Percentiles rank a stretch among this genome's conserved stretches.
phyloP scores from a whole-genome alignment of 2,888 invertebrate species.

The Girardia tigrina region DNA sequence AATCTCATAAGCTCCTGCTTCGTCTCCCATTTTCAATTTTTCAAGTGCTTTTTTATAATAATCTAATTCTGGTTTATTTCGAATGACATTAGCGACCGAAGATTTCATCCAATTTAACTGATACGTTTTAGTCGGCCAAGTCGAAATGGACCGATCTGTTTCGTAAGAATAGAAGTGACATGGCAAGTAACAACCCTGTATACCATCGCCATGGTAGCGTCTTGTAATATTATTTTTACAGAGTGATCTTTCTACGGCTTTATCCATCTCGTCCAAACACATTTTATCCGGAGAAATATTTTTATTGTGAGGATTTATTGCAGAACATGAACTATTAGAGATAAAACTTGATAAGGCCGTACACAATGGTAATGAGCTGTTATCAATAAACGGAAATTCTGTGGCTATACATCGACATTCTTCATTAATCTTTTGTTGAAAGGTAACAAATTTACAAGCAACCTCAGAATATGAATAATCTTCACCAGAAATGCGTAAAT shows the following conservation, averaged over 20 bases:
- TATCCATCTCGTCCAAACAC: constrained; percentile 18
- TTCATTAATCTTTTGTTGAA: constrained; percentile 34
- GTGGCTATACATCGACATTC: constrained; percentile 32
- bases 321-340: constrained; percentile 21
- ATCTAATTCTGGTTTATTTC: constrained; percentile 32
- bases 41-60: constrained; percentile 29
- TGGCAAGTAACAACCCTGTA: constrained; percentile 30
- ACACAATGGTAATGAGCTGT: constrained; percentile 30
- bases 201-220: constrained; percentile 35
- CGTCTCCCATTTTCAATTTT: not conserved
- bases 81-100: not conserved
- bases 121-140: constrained; percentile 36
- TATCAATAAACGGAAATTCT: constrained; percentile 31
- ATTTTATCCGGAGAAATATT: not conserved
- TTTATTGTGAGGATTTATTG: not conserved
- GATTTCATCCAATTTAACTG: constrained; percentile 33
- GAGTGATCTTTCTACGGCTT: not conserved
- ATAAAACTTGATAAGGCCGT: constrained; percentile 27
- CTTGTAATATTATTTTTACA: constrained; percentile 33
- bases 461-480: constrained; percentile 30
- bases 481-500: constrained; percentile 14
- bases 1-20: constrained; percentile 17
- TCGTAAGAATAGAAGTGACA: constrained; percentile 36
- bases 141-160: constrained; percentile 32
- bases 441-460: constrained; percentile 33